Evolutionary conservation across 2,888 invertebrate species (phyloP), one percentile per base, ranked within the genome.

Genomic region (Neria commutata): DNA sequence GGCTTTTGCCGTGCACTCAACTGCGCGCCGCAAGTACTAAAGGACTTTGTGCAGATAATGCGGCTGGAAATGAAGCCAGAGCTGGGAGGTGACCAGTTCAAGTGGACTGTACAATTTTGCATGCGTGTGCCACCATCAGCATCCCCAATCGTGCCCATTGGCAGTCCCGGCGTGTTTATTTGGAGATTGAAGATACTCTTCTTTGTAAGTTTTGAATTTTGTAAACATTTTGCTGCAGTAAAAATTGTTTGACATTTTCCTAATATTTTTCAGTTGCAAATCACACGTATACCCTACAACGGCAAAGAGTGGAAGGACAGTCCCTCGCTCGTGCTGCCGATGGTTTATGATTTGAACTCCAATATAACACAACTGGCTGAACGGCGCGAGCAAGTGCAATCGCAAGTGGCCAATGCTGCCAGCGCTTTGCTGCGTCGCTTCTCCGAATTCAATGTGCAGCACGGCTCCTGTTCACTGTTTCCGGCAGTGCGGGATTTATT

Each of bases 41-140:
- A 94, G 74, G 95, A 97, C 81, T 93, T 95, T 76, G 90, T 96
- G 68, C 92, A 95, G 70, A 79, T 82, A n/a, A 82, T 82, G 79
- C 84, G 86, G 23, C 69, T 88, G 46, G 88, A 88, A 67, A 71
- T 88, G 72, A 84, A 87, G 67, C 87, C 88, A 0, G 85, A 84
- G 11, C 73, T 88, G 11, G 84, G 84, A 2, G 87, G 87, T 61
- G 88, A 87, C 54, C 79, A 78, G 45, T 84, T 90, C 67, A 92
- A 92, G 73, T 98, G 97, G 97, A 86, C 89, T 47, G 90, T 95
- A 58, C 94, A 94, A 81, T 92, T 94, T 89, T 94, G 95, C 82
- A 86, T 97, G 77, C 88, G 96, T 57, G 92, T 95, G 70, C 95
- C 97, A 59, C 95, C 95, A 65, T 91, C 93, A 37, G 89, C 90